Evolutionary conservation across 2,888 invertebrate genomes (phyloP).

Genomic region (Leptinotarsa tumamoca): DNA sequence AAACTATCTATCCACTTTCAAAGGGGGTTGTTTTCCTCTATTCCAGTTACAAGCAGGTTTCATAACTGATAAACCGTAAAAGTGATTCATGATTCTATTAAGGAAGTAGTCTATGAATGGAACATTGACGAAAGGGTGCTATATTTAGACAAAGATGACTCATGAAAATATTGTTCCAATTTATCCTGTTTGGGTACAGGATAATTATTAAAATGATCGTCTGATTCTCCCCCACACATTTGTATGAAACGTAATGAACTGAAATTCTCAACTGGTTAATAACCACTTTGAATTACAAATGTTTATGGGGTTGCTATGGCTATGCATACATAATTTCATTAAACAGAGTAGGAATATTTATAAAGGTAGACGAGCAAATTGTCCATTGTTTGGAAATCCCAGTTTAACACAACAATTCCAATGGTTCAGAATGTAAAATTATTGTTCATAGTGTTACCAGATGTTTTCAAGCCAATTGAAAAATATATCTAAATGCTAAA

Average conservation of each 20-base stretch:
- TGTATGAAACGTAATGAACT: slow-evolving; percentile 1
- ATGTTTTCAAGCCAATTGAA: no score
- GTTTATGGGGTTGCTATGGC: not conserved
- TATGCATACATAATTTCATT: not conserved
- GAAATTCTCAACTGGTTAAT: slow-evolving; percentile 9
- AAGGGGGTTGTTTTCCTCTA: not conserved
- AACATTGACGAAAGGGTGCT: slow-evolving; percentile 6
- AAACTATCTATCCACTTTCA: not conserved
- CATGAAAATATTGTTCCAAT: slow-evolving; percentile 11
- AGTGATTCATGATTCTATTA: slow-evolving; percentile 11
- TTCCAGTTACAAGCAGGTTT: not conserved
- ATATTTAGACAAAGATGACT: slow-evolving; percentile 18
- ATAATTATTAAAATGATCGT: slow-evolving; percentile 23
- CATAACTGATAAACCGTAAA: not conserved
- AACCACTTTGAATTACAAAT: slow-evolving; percentile 6
- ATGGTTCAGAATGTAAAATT: not conserved
- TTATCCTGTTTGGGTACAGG: slow-evolving; percentile 14
- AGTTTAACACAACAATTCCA: not conserved
- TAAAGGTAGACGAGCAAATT: not conserved
- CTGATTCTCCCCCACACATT: not conserved
- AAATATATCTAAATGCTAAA: no score
- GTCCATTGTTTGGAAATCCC: not conserved
- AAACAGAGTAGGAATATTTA: not conserved
- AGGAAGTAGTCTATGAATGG: slow-evolving; percentile 1
- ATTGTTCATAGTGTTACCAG: not conserved